A percentile compares a stretch with the other conserved stretches of the same genome.
Conservation (phyloP, 2,797 vertebrate species). For the Melanogrammus aeglefinus region DNA sequence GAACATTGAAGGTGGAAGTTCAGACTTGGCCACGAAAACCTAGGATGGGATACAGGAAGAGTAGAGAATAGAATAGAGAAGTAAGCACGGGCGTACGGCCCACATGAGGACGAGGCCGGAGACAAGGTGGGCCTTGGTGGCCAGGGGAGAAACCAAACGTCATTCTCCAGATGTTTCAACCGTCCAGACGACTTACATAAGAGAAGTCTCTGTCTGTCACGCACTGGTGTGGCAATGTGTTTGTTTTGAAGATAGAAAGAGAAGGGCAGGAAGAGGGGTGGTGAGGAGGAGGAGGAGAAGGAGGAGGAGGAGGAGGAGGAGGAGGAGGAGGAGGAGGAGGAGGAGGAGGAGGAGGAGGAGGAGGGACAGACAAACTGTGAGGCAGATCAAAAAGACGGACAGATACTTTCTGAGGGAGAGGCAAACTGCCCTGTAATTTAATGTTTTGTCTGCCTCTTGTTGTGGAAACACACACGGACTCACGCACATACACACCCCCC, state of each 20-base stretch:
- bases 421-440: slow-evolving; percentile 49
- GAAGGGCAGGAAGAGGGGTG: not conserved
- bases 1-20: not conserved
- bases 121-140: not conserved
- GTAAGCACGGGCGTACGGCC: not conserved
- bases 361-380: not conserved
- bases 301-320: not conserved
- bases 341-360: not conserved
- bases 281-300: not conserved
- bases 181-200: slow-evolving; percentile 5
- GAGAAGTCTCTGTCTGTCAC: slow-evolving; percentile 22
- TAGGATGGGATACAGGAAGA: not conserved
- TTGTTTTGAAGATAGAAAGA: slow-evolving; percentile 10
- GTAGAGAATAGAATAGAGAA: not conserved
- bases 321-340: not conserved
- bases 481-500: not conserved
- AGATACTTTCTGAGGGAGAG: slow-evolving; percentile 18
- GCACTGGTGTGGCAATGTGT: slow-evolving; percentile 8
- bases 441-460: slow-evolving; percentile 28
- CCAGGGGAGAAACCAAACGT: not conserved
- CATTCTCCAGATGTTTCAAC: not conserved
- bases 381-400: slow-evolving; percentile 22
- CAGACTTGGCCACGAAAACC: not conserved
- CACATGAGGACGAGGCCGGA: not conserved
- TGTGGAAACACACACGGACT: slow-evolving; percentile 15